A percentile compares a stretch with the other conserved stretches of the same genome.
Evolutionary conservation across 2,888 invertebrate genomes (phyloP).

Genomic region (Cerastoderma edule): DNA sequence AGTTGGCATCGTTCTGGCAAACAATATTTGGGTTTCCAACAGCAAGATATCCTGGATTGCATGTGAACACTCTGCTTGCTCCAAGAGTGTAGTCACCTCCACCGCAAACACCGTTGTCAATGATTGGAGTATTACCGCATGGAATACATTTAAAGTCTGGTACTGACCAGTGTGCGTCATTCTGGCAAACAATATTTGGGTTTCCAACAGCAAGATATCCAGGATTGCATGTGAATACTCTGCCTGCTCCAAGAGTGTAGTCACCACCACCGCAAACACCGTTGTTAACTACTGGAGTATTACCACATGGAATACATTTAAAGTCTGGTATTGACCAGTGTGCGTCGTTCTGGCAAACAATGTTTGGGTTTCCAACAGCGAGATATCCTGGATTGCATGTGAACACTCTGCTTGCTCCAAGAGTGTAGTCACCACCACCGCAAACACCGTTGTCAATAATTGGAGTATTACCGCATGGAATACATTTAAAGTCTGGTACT

Average conservation of each 20-base stretch:
- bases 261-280: constrained; percentile 39
- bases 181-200: constrained; percentile 33
- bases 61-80: constrained; percentile 22
- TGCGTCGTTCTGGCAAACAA: constrained; percentile 30
- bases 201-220: constrained; percentile 45
- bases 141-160: constrained; percentile 36
- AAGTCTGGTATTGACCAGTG: constrained; percentile 33
- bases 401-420: constrained; percentile 26
- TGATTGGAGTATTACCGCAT: constrained; percentile 32
- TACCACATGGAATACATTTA: constrained; percentile 44
- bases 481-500: constrained; percentile 28
- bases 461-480: constrained; percentile 35
- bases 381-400: constrained; percentile 40
- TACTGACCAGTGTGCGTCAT: constrained; percentile 23
- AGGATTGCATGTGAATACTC: constrained; percentile 32
- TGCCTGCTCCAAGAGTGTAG: constrained; percentile 32
- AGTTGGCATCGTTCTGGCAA: constrained; percentile 39
- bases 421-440: constrained; percentile 28
- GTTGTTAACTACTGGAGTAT: constrained; percentile 31
- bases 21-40: constrained; percentile 40
- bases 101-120: constrained; percentile 32
- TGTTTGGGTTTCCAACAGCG: constrained; percentile 34
- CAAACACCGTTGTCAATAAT: constrained; percentile 26
- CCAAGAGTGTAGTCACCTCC: constrained; percentile 34
- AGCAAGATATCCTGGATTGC: constrained; percentile 36